Percentiles rank a stretch among this genome's conserved stretches.
Evolutionary conservation across 2,797 vertebrate genomes (phyloP).

Genomic region (Pseudomugil tenellus): DNA sequence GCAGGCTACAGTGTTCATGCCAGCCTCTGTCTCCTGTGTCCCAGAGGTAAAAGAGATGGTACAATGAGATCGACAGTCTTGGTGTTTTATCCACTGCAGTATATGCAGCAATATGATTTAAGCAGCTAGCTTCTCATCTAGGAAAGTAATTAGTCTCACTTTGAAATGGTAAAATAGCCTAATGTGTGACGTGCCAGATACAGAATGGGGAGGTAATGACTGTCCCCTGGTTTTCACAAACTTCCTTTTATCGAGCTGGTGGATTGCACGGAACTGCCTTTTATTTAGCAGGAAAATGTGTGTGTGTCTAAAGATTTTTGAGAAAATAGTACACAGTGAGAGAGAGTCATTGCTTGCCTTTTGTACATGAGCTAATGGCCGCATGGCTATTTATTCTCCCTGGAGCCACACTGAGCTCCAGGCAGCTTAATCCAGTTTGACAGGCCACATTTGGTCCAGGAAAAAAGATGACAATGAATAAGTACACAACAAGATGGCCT

Average conservation of each 20-base stretch:
- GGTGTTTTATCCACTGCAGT: too few relatives aligned
- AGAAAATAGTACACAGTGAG: conserved; percentile 40
- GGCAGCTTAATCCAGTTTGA: conserved; percentile 50
- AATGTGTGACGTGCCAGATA: conserved; percentile 34
- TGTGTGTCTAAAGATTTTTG: conserved; percentile 30
- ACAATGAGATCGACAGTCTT: background rate
- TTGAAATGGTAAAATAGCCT: conserved; percentile 19
- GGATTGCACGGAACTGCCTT: background rate
- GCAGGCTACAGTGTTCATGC: too few relatives aligned
- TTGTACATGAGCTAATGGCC: too few relatives aligned
- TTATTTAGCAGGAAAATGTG: background rate
- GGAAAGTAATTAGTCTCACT: conserved; percentile 26
- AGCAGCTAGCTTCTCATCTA: too few relatives aligned
- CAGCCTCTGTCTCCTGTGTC: conserved; percentile 12
- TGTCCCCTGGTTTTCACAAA: background rate
- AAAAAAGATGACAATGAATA: conserved; percentile 52
- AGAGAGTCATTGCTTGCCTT: conserved; percentile 50
- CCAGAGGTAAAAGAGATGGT: conserved; percentile 7
- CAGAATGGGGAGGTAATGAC: conserved; percentile 31
- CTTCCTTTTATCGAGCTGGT: too few relatives aligned
- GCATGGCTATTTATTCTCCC: conserved; percentile 42
- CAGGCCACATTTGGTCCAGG: conserved; percentile 52
- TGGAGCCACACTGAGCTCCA: conserved; percentile 47
- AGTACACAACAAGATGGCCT: conserved; percentile 28
- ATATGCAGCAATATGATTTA: too few relatives aligned